phyloP scores from a whole-genome alignment of 2,113 vertebrate species.

The Thinocorus orbignyianus region DNA sequence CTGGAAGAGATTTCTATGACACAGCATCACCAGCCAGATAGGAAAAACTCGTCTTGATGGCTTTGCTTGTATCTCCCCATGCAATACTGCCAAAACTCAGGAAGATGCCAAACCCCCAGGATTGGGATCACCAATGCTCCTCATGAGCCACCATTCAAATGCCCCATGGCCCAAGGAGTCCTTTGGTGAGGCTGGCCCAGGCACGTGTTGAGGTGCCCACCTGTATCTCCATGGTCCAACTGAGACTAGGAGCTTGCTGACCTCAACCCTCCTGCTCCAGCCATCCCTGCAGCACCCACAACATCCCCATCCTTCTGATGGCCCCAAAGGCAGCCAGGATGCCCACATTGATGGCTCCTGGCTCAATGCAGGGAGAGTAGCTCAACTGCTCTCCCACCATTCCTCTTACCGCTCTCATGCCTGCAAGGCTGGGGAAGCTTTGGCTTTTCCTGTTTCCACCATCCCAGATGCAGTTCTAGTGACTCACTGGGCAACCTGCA shows the following conservation, averaged over 20 bases:
- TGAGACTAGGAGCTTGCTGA: background rate
- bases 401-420: background rate
- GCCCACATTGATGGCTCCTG: rapidly evolving
- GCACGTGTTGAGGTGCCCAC: background rate
- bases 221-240: rapidly evolving
- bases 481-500: background rate
- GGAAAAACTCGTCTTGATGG: background rate
- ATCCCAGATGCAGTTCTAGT: rapidly evolving
- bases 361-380: no score
- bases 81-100: background rate
- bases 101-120: background rate
- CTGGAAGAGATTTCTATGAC: background rate
- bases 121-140: background rate
- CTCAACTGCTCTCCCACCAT: background rate
- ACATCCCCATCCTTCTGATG: background rate
- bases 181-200: background rate
- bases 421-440: background rate
- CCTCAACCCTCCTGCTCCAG: background rate
- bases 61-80: background rate
- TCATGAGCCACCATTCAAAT: rapidly evolving
- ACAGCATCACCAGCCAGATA: background rate
- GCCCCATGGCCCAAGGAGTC: no score
- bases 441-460: background rate
- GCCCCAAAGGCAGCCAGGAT: background rate
- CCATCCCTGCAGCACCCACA: background rate